A percentile compares a stretch with the other conserved stretches of the same genome.
Conservation (phyloP, 2,113 vertebrate genomes). For the western clawed frog (Xenopus tropicalis) region UCB_Xtro_10.0 CM004448.2:98912501-98913000, state of each 20-base stretch:
- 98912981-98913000: constrained; percentile 69
- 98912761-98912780: constrained; percentile 79
- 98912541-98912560: constrained; percentile 33
- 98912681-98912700: constrained; percentile 88
- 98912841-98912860: constrained; percentile 98
- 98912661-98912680: constrained; percentile 93
- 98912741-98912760: constrained; percentile 78
- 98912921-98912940: constrained; percentile 81
- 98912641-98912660: constrained; percentile 90
- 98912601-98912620: constrained; percentile 81
- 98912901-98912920: constrained; percentile 76
- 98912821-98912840: constrained; percentile 99
- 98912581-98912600: constrained; percentile 52
- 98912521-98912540: background rate
- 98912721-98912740: constrained; percentile 75
- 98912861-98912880: constrained; percentile 97
- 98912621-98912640: constrained; percentile 77
- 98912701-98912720: constrained; percentile 90
- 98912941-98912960: constrained; percentile 77
- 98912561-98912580: constrained; percentile 58
- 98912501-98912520: background rate
- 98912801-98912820: constrained; percentile 99
- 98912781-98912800: constrained; percentile 99
- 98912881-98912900: constrained; percentile 82
- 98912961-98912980: constrained; percentile 87